Conservation (phyloP, 2,888 invertebrate species). For the Nesidiocoris tenuis region DNA sequence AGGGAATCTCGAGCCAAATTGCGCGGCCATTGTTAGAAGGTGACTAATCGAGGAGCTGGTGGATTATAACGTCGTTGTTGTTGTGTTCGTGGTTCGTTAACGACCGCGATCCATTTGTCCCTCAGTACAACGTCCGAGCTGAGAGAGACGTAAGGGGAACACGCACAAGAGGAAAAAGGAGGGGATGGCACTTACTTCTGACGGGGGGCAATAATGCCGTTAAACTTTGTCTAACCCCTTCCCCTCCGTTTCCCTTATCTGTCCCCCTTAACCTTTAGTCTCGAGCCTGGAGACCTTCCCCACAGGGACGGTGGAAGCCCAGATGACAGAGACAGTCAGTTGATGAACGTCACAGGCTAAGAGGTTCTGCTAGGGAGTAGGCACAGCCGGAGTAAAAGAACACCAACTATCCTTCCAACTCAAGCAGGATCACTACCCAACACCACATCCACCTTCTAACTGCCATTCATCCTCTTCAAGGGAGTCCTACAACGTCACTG, state of each 20-base stretch:
- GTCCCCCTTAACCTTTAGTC: not conserved
- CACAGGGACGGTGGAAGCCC: not conserved
- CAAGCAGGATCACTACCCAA: not conserved
- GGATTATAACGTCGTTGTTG: not conserved
- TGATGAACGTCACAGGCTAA: slow-evolving; percentile 17
- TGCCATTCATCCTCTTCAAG: not conserved
- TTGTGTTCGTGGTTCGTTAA: slow-evolving; percentile 14
- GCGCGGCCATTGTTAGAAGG: not conserved
- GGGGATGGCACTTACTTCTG: not conserved
- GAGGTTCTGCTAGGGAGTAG: not conserved
- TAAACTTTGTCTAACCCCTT: not conserved
- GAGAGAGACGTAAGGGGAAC: not conserved
- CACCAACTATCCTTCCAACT: slow-evolving; percentile 3
- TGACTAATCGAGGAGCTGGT: not conserved
- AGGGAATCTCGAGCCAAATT: not conserved
- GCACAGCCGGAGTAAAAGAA: not conserved
- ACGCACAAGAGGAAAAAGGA: not conserved
- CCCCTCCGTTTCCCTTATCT: not conserved
- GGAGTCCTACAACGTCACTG: not conserved
- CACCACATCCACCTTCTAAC: not conserved
- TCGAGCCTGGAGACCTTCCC: no score
- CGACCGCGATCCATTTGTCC: slow-evolving; percentile 19
- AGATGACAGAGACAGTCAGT: slow-evolving; percentile 10
- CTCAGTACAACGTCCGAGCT: not conserved
- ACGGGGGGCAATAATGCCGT: not conserved